These are phyloP conservation scores for Didymodactylos carnosus DNA, from an alignment of 2,888 invertebrate genomes.

Conservation along the genomic window DNA sequence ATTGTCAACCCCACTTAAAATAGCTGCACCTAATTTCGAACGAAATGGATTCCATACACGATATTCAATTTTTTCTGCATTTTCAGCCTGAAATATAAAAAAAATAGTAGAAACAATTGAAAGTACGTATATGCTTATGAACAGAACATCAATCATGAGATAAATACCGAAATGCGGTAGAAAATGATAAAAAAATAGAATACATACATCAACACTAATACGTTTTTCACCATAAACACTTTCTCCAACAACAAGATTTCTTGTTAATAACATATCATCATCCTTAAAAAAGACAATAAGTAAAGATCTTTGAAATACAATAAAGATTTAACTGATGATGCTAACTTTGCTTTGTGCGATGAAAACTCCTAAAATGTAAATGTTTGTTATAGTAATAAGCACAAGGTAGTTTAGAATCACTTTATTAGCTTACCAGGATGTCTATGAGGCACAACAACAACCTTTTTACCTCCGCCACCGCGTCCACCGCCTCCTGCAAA, in stretches of 20 bases:
- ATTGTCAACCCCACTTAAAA: conserved; percentile 84
- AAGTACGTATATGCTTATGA: no score
- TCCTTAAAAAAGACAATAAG: background rate
- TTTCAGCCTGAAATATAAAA: conserved; percentile 42
- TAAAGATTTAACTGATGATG: no score
- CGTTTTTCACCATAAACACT: conserved; percentile 97
- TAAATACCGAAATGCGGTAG: no score
- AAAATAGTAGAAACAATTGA: no score
- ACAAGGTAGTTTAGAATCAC: no score
- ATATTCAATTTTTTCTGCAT: conserved; percentile 71
- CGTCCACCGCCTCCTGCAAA: conserved; percentile 40
- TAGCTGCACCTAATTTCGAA: conserved; percentile 91
- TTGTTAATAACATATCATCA: conserved; percentile 84
- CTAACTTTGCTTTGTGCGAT: conserved; percentile 82
- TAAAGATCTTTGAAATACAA: no score
- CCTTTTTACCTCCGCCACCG: conserved; percentile 71
- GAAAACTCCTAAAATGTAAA: no score
- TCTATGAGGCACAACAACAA: conserved; percentile 82
- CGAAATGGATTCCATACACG: conserved; percentile 98
- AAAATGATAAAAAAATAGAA: no score
- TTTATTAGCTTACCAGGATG: no score
- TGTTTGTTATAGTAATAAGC: no score
- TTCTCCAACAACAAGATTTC: conserved; percentile 81
- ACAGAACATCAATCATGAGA: no score
- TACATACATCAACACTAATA: conserved; percentile 72